phyloP scores from a whole-genome alignment of 1,140 invertebrate species.

The Tribolium madens region DNA sequence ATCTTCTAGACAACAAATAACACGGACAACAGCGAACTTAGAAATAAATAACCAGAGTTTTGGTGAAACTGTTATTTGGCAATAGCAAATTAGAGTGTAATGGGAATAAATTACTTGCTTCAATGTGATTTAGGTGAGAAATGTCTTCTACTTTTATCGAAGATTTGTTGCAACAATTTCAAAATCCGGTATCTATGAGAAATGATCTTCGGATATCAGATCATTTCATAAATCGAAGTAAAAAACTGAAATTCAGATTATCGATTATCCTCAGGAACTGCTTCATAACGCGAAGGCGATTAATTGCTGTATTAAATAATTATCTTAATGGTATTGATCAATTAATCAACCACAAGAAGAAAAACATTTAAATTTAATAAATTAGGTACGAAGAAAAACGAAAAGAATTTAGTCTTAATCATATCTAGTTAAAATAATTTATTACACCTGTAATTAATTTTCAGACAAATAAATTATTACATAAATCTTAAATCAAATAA shows the following conservation, averaged over 20 bases:
- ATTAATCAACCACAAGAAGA: slow-evolving; percentile 30
- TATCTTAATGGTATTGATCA: slow-evolving; percentile 34
- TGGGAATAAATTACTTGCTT: slow-evolving; percentile 10
- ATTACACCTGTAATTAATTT: neutral
- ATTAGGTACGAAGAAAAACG: slow-evolving; percentile 4
- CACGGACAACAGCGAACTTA: neutral
- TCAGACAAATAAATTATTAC: too few species aligned
- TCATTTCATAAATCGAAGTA: too few species aligned
- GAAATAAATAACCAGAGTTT: neutral
- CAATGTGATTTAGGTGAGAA: slow-evolving; percentile 31
- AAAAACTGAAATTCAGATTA: neutral
- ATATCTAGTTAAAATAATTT: neutral
- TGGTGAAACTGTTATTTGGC: slow-evolving; percentile 19
- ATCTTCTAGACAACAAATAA: slow-evolving; percentile 11
- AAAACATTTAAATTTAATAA: slow-evolving; percentile 35
- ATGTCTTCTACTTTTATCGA: neutral
- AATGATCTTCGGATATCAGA: too few species aligned
- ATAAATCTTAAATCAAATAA: neutral
- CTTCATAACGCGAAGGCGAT: neutral
- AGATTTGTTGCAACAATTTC: neutral
- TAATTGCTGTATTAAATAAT: slow-evolving; percentile 38
- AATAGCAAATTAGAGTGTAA: slow-evolving; percentile 24
- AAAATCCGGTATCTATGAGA: neutral
- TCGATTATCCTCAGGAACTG: too few species aligned
- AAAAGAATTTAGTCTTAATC: too few species aligned